phyloP scores from a whole-genome alignment of 1,140 invertebrate species.

The Hyles vespertilio region DNA sequence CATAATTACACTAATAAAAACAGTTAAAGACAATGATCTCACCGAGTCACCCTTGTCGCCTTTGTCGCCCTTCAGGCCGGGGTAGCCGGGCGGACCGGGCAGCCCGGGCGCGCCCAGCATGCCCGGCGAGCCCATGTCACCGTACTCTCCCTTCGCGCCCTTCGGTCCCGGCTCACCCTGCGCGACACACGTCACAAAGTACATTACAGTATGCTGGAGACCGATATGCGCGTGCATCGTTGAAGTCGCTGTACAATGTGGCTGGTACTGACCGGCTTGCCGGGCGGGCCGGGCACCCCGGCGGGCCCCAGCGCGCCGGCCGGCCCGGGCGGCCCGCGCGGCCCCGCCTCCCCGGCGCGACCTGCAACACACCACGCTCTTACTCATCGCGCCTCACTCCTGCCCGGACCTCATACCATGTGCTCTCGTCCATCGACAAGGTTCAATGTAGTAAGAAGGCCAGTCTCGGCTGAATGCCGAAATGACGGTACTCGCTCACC shows the following conservation, averaged over 20 bases:
- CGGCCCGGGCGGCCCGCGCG: constrained; percentile 85
- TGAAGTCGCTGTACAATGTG: neutral
- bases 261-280: constrained; percentile 79
- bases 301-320: constrained; percentile 89
- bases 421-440: too few species aligned
- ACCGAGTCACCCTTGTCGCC: constrained; percentile 95
- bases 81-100: constrained; percentile 87
- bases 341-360: constrained; percentile 75
- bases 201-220: too few species aligned
- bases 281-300: constrained; percentile 90
- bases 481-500: too few species aligned
- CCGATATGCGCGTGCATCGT: too few species aligned
- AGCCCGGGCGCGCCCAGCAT: constrained; percentile 85
- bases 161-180: constrained; percentile 90
- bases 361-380: constrained; percentile 33
- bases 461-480: too few species aligned
- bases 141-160: constrained; percentile 93
- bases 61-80: constrained; percentile 91
- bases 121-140: constrained; percentile 93
- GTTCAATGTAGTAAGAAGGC: too few species aligned
- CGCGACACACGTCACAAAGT: neutral
- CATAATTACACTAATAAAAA: neutral
- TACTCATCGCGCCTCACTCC: neutral
- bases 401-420: too few species aligned
- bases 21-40: constrained; percentile 49